Conservation (phyloP, 1,140 invertebrate genomes). For the Drosophila nigrodunni region DNA sequence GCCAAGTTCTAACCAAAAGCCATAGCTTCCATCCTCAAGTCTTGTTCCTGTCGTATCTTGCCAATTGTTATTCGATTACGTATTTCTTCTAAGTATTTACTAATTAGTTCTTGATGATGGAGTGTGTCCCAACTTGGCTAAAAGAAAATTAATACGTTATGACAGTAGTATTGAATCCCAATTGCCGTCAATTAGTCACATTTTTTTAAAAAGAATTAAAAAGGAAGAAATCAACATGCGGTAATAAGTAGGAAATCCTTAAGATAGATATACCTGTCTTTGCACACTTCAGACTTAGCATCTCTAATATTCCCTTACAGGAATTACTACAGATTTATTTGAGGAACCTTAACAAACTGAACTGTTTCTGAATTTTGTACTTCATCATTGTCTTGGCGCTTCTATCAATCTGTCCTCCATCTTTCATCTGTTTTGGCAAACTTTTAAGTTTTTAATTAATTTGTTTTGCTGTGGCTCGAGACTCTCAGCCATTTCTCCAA, state of each 20-base stretch:
- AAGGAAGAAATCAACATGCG: neutral
- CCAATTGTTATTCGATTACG: conserved; percentile 58
- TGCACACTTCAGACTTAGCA: too few relatives aligned
- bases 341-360: neutral
- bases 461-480: conserved; percentile 69
- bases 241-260: neutral
- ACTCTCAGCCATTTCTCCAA: neutral
- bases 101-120: conserved; percentile 75
- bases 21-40: neutral
- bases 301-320: too few relatives aligned
- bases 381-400: conserved; percentile 1
- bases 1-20: conserved; percentile 28
- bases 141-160: conserved; percentile 29
- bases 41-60: neutral
- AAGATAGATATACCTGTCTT: too few relatives aligned
- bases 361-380: neutral
- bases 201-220: neutral
- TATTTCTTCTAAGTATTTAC: conserved; percentile 51
- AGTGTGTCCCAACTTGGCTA: neutral
- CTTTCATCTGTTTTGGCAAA: conserved; percentile 45
- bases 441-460: conserved; percentile 82
- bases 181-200: conserved; percentile 1
- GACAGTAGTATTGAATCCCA: conserved; percentile 5
- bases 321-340: neutral
- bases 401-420: neutral